Evolutionary conservation across 2,797 vertebrate species (phyloP).

Genomic region (Macrochelys suwanniensis): DNA sequence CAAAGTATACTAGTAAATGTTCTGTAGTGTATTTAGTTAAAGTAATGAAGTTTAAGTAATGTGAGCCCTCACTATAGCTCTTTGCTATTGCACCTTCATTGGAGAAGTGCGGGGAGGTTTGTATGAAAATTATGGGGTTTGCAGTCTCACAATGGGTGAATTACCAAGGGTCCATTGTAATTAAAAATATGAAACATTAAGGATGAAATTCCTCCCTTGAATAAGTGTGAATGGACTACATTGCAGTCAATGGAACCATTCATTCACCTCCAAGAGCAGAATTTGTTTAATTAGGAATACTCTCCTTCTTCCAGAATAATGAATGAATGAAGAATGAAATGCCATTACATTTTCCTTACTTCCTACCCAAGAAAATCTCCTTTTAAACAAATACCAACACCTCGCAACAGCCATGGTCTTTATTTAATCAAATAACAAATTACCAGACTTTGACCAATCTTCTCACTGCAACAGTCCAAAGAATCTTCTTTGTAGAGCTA

Average conservation of each 20-base stretch:
- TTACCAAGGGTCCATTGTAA: neutral
- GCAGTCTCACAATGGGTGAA: neutral
- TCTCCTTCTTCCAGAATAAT: neutral
- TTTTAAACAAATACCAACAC: neutral
- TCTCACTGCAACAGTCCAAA: neutral
- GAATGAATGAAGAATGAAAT: neutral
- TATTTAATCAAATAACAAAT: neutral
- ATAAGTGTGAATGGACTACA: neutral
- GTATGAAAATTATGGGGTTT: neutral
- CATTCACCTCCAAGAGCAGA: neutral
- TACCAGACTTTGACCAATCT: neutral
- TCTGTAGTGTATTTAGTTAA: slow-evolving; percentile 24
- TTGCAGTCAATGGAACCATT: neutral
- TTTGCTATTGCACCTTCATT: neutral
- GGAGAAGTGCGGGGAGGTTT: neutral
- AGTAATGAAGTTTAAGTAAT: neutral
- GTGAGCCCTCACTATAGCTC: slow-evolving; percentile 22
- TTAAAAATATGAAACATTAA: neutral
- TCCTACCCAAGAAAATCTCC: neutral
- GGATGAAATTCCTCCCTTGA: neutral
- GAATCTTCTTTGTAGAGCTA: neutral
- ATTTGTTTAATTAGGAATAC: neutral
- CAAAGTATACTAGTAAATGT: slow-evolving; percentile 10
- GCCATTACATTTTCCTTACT: neutral
- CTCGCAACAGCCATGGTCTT: neutral